phyloP scores from a whole-genome alignment of 2,888 invertebrate species.

The Lasioglossum villosulum region DNA sequence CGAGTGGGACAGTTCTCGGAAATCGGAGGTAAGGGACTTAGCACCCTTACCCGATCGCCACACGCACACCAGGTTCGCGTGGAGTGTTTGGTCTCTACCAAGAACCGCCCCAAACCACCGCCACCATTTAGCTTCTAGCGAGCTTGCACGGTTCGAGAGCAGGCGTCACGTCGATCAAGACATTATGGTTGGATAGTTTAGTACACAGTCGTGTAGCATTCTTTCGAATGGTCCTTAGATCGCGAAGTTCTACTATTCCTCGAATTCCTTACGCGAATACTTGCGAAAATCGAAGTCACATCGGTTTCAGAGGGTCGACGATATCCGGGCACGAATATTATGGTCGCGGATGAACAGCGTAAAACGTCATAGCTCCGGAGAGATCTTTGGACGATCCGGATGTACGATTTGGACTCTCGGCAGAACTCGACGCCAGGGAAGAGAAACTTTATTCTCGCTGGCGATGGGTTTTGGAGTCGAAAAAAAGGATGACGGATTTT shows the following conservation, averaged over 20 bases:
- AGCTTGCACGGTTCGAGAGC: not conserved
- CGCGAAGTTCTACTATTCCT: not conserved
- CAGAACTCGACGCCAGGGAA: not conserved
- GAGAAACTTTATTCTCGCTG: not conserved
- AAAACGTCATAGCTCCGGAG: not conserved
- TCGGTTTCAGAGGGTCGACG: not conserved
- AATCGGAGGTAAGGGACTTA: not conserved
- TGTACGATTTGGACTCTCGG: too few species aligned
- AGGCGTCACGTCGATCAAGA: not conserved
- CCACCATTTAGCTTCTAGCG: not conserved
- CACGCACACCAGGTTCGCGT: not conserved
- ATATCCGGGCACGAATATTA: not conserved
- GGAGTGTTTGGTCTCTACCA: not conserved
- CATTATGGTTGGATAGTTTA: not conserved
- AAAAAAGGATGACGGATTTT: not conserved
- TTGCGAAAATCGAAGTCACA: too few species aligned
- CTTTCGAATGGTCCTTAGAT: not conserved
- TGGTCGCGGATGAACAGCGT: not conserved
- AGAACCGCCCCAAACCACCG: constrained; percentile 7
- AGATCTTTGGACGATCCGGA: not conserved
- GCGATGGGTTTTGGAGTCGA: not conserved
- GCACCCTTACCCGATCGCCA: not conserved
- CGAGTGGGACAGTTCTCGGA: not conserved
- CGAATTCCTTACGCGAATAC: not conserved
- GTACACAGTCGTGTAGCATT: not conserved